phyloP scores from a whole-genome alignment of 2,888 invertebrate species.

The Xylota sylvarum region DNA sequence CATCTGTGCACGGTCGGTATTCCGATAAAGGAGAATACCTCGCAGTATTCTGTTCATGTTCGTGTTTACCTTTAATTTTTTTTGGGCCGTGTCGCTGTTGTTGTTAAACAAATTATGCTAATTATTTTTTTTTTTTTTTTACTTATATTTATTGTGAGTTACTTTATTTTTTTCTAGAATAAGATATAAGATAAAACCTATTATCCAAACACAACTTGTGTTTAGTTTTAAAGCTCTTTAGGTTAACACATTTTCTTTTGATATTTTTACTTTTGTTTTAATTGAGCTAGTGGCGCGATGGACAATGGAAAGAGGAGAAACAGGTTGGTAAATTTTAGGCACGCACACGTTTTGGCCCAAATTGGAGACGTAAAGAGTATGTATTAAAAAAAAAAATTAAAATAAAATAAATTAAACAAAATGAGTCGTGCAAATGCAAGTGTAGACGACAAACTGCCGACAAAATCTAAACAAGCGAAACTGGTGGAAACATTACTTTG shows the following conservation, averaged over 20 bases:
- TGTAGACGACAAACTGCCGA: constrained; percentile 60
- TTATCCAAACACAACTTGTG: background rate
- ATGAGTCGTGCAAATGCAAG: constrained; percentile 37
- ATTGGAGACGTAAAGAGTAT: constrained; percentile 9
- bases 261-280: constrained; percentile 6
- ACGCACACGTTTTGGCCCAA: constrained; percentile 66
- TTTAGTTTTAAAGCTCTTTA: background rate
- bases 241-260: constrained; percentile 45
- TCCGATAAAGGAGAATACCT: constrained; percentile 95
- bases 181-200: constrained; percentile 9
- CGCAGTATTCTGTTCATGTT: constrained; percentile 94
- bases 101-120: constrained; percentile 49
- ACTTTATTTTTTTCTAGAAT: constrained; percentile 52
- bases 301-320: constrained; percentile 10
- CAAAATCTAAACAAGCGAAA: constrained; percentile 57
- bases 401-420: constrained; percentile 12
- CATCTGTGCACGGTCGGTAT: constrained; percentile 93
- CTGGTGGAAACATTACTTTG: constrained; percentile 38
- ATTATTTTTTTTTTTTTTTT: constrained; percentile 23
- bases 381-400: constrained; percentile 8
- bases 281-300: background rate
- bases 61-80: constrained; percentile 5
- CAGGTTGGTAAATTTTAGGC: constrained; percentile 47
- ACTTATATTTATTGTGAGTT: constrained; percentile 17
- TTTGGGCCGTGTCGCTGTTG: constrained; percentile 14